These are phyloP conservation scores for Siniperca scherzeri DNA, from an alignment of 2,797 vertebrate genomes.

Conservation along the genomic window DNA sequence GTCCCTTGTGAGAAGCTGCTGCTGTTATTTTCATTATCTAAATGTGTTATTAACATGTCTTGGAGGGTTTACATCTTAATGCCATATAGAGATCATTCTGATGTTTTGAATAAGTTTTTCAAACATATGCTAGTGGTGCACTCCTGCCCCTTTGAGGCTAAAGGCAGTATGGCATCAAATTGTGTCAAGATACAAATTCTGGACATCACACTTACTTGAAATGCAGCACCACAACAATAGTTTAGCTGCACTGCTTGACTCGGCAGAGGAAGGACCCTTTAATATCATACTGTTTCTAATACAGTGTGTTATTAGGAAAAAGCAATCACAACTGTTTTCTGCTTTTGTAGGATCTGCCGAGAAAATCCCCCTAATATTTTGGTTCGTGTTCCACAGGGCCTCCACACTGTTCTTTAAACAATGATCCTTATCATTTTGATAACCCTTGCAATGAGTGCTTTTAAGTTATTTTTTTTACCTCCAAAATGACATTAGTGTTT, in stretches of 20 bases:
- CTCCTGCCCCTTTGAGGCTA: constrained; percentile 42
- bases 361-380: constrained; percentile 2
- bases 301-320: background rate
- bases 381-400: background rate
- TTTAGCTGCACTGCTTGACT: background rate
- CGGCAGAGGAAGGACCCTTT: background rate
- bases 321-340: background rate
- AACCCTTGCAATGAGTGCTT: background rate
- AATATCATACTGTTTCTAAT: background rate
- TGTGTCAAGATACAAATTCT: background rate
- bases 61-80: background rate
- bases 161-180: constrained; percentile 7
- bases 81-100: background rate
- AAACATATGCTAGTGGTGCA: background rate
- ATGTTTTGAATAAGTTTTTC: background rate
- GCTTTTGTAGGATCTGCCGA: constrained; percentile 14
- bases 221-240: background rate
- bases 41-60: background rate
- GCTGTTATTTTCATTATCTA: background rate
- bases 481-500: background rate
- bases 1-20: background rate
- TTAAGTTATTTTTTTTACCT: background rate
- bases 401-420: constrained; percentile 17
- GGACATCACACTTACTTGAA: background rate
- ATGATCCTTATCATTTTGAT: constrained; percentile 8